Conservation (phyloP, 2,113 vertebrate genomes). For the Corythornis madagascariensis region DNA sequence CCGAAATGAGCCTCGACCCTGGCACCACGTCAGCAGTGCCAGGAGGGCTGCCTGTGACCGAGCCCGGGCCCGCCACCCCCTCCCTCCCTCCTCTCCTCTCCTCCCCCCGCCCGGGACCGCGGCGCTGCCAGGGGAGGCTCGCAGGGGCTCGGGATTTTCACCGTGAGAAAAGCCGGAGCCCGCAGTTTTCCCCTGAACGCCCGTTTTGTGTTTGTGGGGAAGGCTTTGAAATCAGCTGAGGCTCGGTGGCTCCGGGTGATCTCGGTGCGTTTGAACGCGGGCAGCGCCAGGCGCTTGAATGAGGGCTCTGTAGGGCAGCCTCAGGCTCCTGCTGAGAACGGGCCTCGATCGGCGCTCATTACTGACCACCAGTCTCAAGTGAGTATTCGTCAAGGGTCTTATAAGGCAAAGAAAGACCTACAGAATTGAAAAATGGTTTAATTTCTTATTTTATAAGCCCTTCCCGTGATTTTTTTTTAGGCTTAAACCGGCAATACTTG, state of each 20-base stretch:
- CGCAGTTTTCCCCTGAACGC: background rate
- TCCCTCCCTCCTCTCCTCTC: background rate
- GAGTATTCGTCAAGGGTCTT: accelerated
- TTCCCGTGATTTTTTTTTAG: background rate
- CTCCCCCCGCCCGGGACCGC: background rate
- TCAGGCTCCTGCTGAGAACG: accelerated
- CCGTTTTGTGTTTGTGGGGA: background rate
- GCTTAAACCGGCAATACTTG: background rate
- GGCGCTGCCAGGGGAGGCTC: background rate
- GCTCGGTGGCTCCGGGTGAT: background rate
- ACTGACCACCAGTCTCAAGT: accelerated
- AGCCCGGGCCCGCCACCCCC: background rate
- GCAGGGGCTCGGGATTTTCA: background rate
- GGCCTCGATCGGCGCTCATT: accelerated
- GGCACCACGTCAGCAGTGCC: conserved; percentile 27
- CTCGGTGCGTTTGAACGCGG: accelerated
- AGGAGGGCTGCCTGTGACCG: background rate
- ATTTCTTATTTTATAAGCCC: background rate
- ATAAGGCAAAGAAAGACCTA: background rate
- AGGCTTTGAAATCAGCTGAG: accelerated
- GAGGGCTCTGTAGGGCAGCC: background rate
- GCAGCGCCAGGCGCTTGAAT: background rate
- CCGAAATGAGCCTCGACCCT: background rate
- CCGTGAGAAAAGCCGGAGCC: background rate
- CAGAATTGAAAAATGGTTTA: accelerated